Base-by-base conservation (phyloP, 2,888 invertebrate genomes). In the Cataglyphis altisquamis region DNA sequence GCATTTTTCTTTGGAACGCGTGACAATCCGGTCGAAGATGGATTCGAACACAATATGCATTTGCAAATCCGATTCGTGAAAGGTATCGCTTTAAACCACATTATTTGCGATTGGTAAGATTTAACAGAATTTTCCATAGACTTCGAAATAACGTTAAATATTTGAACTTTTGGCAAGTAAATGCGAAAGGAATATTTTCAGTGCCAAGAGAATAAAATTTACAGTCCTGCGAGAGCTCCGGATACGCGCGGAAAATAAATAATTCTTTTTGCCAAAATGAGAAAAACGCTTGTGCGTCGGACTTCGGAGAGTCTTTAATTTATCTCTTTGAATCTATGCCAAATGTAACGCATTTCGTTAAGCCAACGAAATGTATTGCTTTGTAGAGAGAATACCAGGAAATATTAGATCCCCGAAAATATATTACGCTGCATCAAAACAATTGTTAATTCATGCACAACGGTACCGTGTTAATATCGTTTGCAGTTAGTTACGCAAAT, bases 261-360 rank as follows among this genome's bases (percentile, higher is more conserved):
- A 36, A 68, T 78, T 67, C 78, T 21, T 45, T 78, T 60, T 60
- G 57, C 32, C 18, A 36, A 70, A 62, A 68, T 62, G 21, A n/a
- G 25, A 18, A 68, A 48, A 45, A 21, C n/a, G 29, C 9, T 25
- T 25, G 32, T 68, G 68, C 60, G 45, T 68, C 8, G 67, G 29
- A 41, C 5, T 6, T 36, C 25, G 60, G 2, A 25, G 10, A 60
- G 41, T 12, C 8, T 32, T 45, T 68, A 68, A 78, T 80, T 80
- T 45, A 45, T 70, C 6, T 12, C 45, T 80, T 48, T 70, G 70
- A 80, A 12, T 4, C 32, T 21, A 15, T 25, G 78, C 36, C 60
- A 68, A 80, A 68, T 68, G 36, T 45, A 32, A 63, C 68, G 45
- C 41, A 0, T 15, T 3, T 18, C 15, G 45, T 67, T 67, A 9